These are phyloP conservation scores for Pseudochirops cupreus DNA, from an alignment of 2,797 vertebrate species.

Conservation along the genomic window DNA sequence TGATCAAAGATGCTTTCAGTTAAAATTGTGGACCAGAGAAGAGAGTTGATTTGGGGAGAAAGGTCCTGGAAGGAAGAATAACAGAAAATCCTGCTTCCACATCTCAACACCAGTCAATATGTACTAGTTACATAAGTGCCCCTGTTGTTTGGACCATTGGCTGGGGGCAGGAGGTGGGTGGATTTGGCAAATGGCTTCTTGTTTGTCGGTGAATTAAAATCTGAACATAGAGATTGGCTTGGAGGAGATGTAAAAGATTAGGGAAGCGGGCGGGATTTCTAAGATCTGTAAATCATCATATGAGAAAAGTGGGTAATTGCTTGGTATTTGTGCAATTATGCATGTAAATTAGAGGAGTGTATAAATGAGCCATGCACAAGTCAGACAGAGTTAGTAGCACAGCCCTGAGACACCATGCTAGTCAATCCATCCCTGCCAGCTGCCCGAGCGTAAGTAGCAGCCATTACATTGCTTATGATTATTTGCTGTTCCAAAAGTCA, in stretches of 20 bases:
- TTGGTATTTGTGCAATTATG: constrained; percentile 70
- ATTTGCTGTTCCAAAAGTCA: constrained; percentile 43
- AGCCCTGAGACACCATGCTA: constrained; percentile 67
- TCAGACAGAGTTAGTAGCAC: constrained; percentile 58
- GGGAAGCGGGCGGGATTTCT: constrained; percentile 62
- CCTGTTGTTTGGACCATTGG: neutral
- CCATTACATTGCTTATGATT: constrained; percentile 40
- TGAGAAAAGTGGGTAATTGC: constrained; percentile 79
- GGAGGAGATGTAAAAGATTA: constrained; percentile 59
- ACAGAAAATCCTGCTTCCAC: neutral
- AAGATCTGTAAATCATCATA: constrained; percentile 53
- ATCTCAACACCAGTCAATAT: neutral
- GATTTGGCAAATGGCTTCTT: neutral
- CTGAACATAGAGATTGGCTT: constrained; percentile 34
- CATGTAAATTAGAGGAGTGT: constrained; percentile 74
- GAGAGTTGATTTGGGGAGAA: constrained; percentile 34
- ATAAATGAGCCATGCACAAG: constrained; percentile 61
- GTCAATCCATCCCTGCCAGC: constrained; percentile 59
- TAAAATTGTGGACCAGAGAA: neutral
- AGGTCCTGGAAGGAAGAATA: constrained; percentile 12
- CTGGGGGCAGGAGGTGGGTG: constrained; percentile 37
- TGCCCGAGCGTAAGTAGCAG: constrained; percentile 74
- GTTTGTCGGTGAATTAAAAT: constrained; percentile 49
- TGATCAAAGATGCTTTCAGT: constrained; percentile 30
- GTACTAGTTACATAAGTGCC: constrained; percentile 17